Percentiles rank a stretch among this genome's conserved stretches.
Evolutionary conservation across 2,888 invertebrate species (phyloP).

Genomic region (Anoplius nigerrimus): DNA sequence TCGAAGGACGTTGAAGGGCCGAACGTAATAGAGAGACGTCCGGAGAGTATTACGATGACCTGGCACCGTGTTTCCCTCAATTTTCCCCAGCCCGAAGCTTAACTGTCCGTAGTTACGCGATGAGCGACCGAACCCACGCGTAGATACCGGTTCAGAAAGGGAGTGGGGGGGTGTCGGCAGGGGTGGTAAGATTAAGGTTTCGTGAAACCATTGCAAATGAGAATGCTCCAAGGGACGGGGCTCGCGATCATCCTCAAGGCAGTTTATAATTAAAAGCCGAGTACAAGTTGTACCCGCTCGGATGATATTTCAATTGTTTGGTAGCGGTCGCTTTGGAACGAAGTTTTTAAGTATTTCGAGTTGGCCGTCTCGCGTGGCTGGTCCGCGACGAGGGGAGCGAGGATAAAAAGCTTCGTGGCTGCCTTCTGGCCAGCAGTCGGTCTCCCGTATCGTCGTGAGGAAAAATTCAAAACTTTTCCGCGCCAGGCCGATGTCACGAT

Average conservation of each 20-base stretch:
- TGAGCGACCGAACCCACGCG: constrained; percentile 5
- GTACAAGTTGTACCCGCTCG: constrained; percentile 1
- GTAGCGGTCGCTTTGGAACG: not conserved
- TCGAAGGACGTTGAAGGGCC: constrained; percentile 40
- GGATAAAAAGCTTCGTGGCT: no score
- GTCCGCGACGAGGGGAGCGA: not conserved
- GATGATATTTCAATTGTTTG: constrained; percentile 1
- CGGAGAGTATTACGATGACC: constrained; percentile 34
- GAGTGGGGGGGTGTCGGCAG: no score
- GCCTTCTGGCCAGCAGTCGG: no score
- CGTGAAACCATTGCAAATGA: constrained; percentile 36
- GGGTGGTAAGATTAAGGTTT: constrained; percentile 28
- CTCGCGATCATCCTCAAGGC: constrained; percentile 34
- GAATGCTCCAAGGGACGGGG: constrained; percentile 21
- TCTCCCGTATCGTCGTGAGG: no score
- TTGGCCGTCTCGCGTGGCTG: not conserved
- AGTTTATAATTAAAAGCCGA: constrained; percentile 33
- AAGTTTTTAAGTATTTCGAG: constrained; percentile 5
- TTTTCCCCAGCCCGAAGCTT: constrained; percentile 35
- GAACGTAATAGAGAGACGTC: constrained; percentile 41
- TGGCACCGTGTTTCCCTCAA: constrained; percentile 38
- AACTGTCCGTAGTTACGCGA: constrained; percentile 40
- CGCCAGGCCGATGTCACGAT: no score
- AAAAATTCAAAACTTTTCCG: no score
- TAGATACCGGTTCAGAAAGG: constrained; percentile 15